Evolutionary conservation across 2,888 invertebrate genomes (phyloP).

Genomic region (Philopedon plagiatum): DNA sequence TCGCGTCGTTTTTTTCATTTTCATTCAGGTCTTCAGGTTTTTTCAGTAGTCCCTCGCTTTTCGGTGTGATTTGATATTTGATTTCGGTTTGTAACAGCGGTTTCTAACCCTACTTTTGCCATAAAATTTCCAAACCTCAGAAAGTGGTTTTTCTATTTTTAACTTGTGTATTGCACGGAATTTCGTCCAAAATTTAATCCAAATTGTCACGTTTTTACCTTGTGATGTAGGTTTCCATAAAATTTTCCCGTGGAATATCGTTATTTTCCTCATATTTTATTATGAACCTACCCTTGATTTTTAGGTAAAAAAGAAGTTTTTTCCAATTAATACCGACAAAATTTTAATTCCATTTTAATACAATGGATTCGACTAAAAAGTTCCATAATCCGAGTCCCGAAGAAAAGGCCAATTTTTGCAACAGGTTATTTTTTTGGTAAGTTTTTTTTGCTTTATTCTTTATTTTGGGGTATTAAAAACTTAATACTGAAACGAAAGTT

Average conservation of each 20-base stretch:
- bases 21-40: background rate
- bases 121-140: background rate
- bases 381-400: constrained; percentile 76
- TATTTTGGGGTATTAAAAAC: background rate
- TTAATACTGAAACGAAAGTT: too few relatives aligned
- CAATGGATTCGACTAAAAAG: constrained; percentile 76
- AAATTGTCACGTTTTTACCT: constrained; percentile 28
- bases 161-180: constrained; percentile 22
- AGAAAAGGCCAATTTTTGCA: constrained; percentile 73
- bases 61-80: background rate
- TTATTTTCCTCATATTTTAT: background rate
- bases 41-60: background rate
- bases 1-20: background rate
- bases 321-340: background rate
- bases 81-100: background rate
- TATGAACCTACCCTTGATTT: background rate
- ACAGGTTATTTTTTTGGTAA: constrained; percentile 77
- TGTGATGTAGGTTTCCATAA: constrained; percentile 9
- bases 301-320: background rate
- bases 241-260: background rate
- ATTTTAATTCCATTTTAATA: background rate
- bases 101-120: constrained; percentile 24
- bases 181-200: constrained; percentile 1
- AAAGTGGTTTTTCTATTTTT: constrained; percentile 38
- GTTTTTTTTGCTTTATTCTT: constrained; percentile 60